A percentile compares a stretch with the other conserved stretches of the same genome.
Conservation (phyloP, 2,888 invertebrate species). For the Lumbricus terrestris region DNA sequence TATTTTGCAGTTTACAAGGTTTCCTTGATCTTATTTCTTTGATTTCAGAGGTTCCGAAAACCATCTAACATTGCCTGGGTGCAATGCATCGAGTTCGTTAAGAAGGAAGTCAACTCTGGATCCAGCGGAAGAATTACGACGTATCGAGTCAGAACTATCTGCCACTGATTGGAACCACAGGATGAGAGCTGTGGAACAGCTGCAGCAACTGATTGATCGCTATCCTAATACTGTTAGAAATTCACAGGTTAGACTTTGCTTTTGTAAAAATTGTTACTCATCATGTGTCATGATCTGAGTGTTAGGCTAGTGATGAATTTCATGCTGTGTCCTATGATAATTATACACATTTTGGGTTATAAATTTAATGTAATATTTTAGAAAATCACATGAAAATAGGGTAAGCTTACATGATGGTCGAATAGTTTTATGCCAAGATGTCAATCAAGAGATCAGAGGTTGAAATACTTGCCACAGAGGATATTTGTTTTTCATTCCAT, state of each 20-base stretch:
- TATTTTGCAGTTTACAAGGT: background rate
- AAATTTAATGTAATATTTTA: background rate
- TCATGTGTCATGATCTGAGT: background rate
- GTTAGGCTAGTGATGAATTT: background rate
- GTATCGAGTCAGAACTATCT: background rate
- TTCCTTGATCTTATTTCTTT: background rate
- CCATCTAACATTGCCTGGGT: conserved; percentile 3
- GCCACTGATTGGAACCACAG: background rate
- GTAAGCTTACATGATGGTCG: too few relatives aligned
- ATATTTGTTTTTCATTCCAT: too few relatives aligned
- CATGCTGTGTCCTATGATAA: background rate
- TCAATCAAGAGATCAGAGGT: too few relatives aligned
- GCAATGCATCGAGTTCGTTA: background rate
- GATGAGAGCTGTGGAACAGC: background rate
- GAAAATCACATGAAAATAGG: background rate
- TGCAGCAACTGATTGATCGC: background rate
- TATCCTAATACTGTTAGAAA: background rate
- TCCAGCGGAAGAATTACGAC: background rate
- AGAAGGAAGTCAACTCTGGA: background rate
- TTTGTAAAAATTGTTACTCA: background rate
- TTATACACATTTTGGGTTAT: background rate
- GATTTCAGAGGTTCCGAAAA: background rate
- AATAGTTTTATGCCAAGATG: too few relatives aligned
- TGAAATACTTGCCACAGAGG: too few relatives aligned
- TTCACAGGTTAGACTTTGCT: background rate